Conservation (phyloP, 2,888 invertebrate genomes). For the Matsumyia berberina region DNA sequence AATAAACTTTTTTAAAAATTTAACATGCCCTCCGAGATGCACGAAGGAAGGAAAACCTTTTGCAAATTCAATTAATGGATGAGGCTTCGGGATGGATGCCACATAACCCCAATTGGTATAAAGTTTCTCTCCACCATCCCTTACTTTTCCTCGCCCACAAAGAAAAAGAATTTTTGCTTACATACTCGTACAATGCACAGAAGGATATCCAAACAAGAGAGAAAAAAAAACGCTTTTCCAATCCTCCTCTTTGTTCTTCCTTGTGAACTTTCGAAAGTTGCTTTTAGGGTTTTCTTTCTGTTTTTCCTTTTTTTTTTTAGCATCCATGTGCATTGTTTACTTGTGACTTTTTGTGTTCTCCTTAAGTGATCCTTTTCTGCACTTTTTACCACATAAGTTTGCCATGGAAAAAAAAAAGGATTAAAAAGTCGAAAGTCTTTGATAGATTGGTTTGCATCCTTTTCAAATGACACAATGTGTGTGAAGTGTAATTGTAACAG, state of each 20-base stretch:
- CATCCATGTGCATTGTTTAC: neutral
- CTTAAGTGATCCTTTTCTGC: too few species aligned
- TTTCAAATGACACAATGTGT: neutral
- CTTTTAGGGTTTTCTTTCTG: neutral
- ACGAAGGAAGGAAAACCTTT: constrained; percentile 8
- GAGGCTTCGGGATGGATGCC: neutral
- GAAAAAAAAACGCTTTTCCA: too few species aligned
- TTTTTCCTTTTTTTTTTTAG: neutral
- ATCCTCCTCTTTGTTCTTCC: neutral
- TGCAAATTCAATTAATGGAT: constrained; percentile 58
- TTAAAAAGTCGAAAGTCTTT: too few species aligned
- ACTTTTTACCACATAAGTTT: too few species aligned
- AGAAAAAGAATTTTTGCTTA: constrained; percentile 1
- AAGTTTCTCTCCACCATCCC: neutral
- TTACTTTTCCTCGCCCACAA: neutral
- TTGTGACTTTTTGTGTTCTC: constrained; percentile 4
- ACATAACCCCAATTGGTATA: neutral
- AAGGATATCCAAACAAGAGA: neutral
- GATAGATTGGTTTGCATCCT: too few species aligned
- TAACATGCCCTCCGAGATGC: constrained; percentile 24
- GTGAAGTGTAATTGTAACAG: neutral
- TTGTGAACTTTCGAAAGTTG: neutral
- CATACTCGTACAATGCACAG: neutral
- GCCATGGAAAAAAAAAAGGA: too few species aligned
- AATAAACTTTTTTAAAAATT: constrained; percentile 40